Evolutionary conservation across 2,888 invertebrate species (phyloP), one percentile per base, ranked within the genome.

Genomic region (Melanophora roralis): DNA sequence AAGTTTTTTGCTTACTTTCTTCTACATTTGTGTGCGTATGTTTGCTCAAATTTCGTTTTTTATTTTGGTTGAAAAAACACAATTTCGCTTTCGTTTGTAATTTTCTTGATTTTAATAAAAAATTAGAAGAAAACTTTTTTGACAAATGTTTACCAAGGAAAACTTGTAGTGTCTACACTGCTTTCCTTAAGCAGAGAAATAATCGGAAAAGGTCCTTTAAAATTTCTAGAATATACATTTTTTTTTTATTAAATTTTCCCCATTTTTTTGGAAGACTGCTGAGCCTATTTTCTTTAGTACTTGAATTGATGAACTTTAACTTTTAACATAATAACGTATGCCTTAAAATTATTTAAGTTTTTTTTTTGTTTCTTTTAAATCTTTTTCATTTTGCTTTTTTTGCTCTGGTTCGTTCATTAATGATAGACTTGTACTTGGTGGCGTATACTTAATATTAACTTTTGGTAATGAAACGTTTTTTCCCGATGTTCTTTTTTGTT

Each of bases 31-130:
- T 62, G 21, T 62, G 32, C 55, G 55, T 57, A 47, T 64, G 55
- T 27, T 27, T 27, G 3, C 27, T 27, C 27, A 27, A 49, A 65
- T 68, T 21, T 62, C n/a, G 1, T 36, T 67, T 32, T 34, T 34
- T 12, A 21, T 32, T 65, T 45, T 60, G n/a, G 57, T 55, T 23
- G 1, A 68, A 8, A 14, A 8, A 21, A 60, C 53, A 47, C 65
- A 78, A 73, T 76, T 80, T 80, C 80, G 73, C 76, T 80, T 80
- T 80, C 80, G 59, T 80, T 80, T 34, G 59, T 76, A 73, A 73
- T 64, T 76, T 76, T 80, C 34, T 59, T 76, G 53, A 45, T 71
- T 67, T 75, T 69, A 60, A 79, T 40, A 67, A 60, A 71, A 79
- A 79, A 75, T 79, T 69, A 69, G 69, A 74, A 60, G 21, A 40